Base-by-base conservation (phyloP, 2,888 invertebrate species). In the Smittia aterrima region DNA sequence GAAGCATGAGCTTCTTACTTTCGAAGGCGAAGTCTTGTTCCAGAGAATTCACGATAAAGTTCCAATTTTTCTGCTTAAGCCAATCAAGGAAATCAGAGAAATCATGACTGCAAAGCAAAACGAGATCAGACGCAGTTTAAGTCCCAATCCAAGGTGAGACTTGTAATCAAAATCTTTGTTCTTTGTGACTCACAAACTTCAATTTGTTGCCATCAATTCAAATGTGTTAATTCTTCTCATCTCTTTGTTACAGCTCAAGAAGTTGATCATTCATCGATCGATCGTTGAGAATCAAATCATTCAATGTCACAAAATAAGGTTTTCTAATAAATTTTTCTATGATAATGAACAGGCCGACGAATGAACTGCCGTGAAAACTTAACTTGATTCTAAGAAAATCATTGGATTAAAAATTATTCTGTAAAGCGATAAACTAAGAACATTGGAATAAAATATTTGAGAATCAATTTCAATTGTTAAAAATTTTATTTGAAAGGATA, bases 1-100 rank as follows among this genome's bases (percentile, higher is more conserved):
- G 76, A 97, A 96, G 81, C 92, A 98, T 80, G 92, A 94, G 73
- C 85, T 97, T 41, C 86, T 99, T 1, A 89, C 90, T 77, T 99
- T 99, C 80, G 96, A 97, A 82, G 97, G 97, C 73, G 98, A 98
- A 86, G 93, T 93, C 81, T 84, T 98, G 76, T 98, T 95, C 81
- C 98, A 98, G 87, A 74, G 68, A 73, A 22, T 67, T 73, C 20
- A 99, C 79, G 98, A 99, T 77, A 87, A 96, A 78, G 95, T 95
- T 0, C 90, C 95, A 0, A 89, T 98, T 62, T 92, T 92, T 78
- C 85, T 98, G 77, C 80, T 93, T 76, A 91, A 91, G 80, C 86
- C 93, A 0, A 90, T 95, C 1, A 81, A 83, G 6, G 92, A 94
- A 78, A 92, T 96, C 76, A 86, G 91, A 76, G 78, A 82, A 4